These are phyloP conservation scores for Perdita meconis DNA, from an alignment of 2,888 invertebrate species.

Conservation along the genomic window DNA sequence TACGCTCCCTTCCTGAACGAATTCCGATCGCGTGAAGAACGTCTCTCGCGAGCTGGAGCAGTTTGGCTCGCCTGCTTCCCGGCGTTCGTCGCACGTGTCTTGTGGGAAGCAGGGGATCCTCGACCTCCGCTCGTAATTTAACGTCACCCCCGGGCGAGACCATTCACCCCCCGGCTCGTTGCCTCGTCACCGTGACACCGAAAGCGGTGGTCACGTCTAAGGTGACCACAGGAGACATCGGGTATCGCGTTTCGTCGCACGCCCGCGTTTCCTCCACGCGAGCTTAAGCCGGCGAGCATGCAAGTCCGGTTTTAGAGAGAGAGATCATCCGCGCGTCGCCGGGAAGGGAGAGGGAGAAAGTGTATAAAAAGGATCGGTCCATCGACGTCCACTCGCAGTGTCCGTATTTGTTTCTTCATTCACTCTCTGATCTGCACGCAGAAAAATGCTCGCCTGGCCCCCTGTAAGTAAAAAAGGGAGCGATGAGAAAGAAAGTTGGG, in stretches of 20 bases:
- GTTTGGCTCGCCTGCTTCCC: neutral
- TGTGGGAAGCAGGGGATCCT: too few species aligned
- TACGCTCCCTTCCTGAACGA: neutral
- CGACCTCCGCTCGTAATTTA: neutral
- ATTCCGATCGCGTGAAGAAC: neutral
- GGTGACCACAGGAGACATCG: conserved; percentile 11
- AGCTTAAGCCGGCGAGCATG: conserved; percentile 63
- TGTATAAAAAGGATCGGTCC: conserved; percentile 79
- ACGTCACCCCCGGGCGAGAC: neutral
- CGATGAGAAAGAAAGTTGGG: too few species aligned
- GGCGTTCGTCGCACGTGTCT: neutral
- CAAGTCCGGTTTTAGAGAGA: conserved; percentile 66
- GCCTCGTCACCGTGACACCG: conserved; percentile 9
- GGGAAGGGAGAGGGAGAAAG: conserved; percentile 77
- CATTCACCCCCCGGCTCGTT: neutral
- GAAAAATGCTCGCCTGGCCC: conserved; percentile 70
- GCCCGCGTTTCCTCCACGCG: conserved; percentile 47
- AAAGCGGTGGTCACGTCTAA: conserved; percentile 37
- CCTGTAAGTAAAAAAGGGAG: conserved; percentile 72
- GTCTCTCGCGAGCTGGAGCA: neutral
- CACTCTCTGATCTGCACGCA: conserved; percentile 36
- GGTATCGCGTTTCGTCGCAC: conserved; percentile 50
- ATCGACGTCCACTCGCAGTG: conserved; percentile 75
- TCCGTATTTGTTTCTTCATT: conserved; percentile 67
- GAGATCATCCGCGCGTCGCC: conserved; percentile 56